phyloP scores from a whole-genome alignment of 2,888 invertebrate species.

The Parnassius orleans region DNA sequence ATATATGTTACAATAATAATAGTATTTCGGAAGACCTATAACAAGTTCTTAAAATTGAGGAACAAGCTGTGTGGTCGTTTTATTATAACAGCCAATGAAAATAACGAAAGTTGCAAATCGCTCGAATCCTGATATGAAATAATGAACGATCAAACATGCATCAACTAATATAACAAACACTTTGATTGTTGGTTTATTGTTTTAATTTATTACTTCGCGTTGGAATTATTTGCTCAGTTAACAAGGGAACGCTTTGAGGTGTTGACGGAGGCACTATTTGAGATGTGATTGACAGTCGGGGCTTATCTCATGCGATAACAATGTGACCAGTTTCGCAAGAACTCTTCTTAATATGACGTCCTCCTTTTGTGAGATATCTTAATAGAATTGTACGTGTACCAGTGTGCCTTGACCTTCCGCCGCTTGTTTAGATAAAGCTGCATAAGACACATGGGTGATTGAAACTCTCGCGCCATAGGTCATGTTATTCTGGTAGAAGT shows the following conservation, averaged over 20 bases:
- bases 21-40: no score
- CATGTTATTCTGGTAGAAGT: constrained; percentile 30
- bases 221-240: constrained; percentile 34
- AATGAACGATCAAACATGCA: constrained; percentile 43
- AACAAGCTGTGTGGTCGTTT: constrained; percentile 17
- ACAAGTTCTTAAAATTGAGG: not conserved
- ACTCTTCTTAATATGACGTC: not conserved
- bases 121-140: constrained; percentile 16
- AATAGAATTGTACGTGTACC: constrained; percentile 22
- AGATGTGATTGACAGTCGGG: constrained; percentile 33
- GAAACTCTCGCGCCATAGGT: constrained; percentile 29
- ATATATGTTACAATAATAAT: no score
- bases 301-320: constrained; percentile 28
- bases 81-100: constrained; percentile 27
- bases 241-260: constrained; percentile 37
- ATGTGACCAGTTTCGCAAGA: constrained; percentile 13
- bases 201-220: constrained; percentile 30
- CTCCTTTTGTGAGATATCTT: not conserved
- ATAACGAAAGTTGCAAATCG: constrained; percentile 17
- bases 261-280: constrained; percentile 31
- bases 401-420: constrained; percentile 20
- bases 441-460: constrained; percentile 13
- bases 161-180: constrained; percentile 48
- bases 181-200: constrained; percentile 41
- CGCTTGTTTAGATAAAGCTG: constrained; percentile 21